Evolutionary conservation across 2,888 invertebrate genomes (phyloP).

Genomic region (Tenodera sinensis): DNA sequence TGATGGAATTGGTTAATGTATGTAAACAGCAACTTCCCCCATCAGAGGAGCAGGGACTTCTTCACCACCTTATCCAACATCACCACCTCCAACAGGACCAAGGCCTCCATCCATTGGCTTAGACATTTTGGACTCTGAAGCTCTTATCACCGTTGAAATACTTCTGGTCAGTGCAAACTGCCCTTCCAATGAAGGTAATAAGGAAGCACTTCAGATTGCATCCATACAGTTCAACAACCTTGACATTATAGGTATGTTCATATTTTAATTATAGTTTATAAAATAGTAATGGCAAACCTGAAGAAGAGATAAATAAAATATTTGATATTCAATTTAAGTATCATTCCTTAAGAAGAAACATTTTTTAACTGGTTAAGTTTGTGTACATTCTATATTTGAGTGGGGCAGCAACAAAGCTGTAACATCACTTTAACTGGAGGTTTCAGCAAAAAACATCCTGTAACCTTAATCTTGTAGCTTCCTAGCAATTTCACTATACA

Average conservation of each 20-base stretch:
- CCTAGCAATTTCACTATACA: no score
- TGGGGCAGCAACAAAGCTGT: no score
- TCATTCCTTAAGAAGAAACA: not conserved
- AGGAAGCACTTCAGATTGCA: conserved; percentile 61
- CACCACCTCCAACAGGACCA: conserved; percentile 23
- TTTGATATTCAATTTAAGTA: not conserved
- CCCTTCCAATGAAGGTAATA: conserved; percentile 48
- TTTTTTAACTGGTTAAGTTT: conserved; percentile 23
- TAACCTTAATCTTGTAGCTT: no score
- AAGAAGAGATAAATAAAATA: not conserved
- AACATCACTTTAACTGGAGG: no score
- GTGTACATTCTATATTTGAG: not conserved
- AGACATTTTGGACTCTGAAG: conserved; percentile 55
- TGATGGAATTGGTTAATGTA: not conserved
- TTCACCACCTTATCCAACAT: conserved; percentile 19
- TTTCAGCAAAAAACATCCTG: no score
- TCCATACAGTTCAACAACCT: conserved; percentile 91
- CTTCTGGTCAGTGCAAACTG: conserved; percentile 62
- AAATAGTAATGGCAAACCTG: not conserved
- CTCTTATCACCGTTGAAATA: conserved; percentile 77
- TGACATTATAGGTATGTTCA: conserved; percentile 78
- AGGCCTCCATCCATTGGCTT: conserved; percentile 19
- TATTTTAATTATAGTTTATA: not conserved
- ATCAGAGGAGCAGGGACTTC: not conserved
- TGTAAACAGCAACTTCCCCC: conserved; percentile 26